Evolutionary conservation across 2,888 invertebrate species (phyloP), one percentile per base, ranked within the genome.

Genomic region (Lordiphosa fenestrarum): DNA sequence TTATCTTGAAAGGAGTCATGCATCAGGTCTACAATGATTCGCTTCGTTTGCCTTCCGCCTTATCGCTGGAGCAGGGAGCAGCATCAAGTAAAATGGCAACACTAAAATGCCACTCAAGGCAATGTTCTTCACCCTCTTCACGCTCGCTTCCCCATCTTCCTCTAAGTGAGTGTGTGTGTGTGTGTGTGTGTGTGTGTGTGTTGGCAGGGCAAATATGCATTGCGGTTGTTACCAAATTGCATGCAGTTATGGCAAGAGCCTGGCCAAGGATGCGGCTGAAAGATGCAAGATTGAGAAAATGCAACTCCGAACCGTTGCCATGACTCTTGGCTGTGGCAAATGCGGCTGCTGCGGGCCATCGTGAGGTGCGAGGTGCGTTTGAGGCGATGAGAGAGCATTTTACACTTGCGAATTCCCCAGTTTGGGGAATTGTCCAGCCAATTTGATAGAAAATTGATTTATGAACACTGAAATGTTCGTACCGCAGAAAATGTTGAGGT

Each of bases 91-190:
- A 42, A 77, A 71, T 63, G 60, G 57, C 60, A 76, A 62, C 66
- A 74, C 82, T 68, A 68, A 74, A 81, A 76, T 77, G 77, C 72
- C 76, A 81, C 82, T 76, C 73, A 72, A 61, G 82, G 81, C 77
- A 70, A 57, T 57, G 42, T 61, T 48, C n/a, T 12, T 4, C 4
- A 12, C 23, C 0, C 12, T 10, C 19, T 21, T n/a, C n/a, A n/a
- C 23, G 6, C 12, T 2, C 12, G 6, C 30, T 15, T 12, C n/a
- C 10, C 13, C 9, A 2, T 2, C 15, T 1, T 10, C 15, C 38
- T 33, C 30, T 35, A 15, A 19, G 19, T 40, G 13, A 15, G 15
- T 21, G n/a, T 58, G 15, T 36, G 42, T 49, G n/a, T 58, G 15
- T 36, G 42, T 49, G 35, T 52, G 39, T 44, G 48, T 54, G 51